Evolutionary conservation across 2,797 vertebrate genomes (phyloP).

Genomic region (Emys orbicularis): DNA sequence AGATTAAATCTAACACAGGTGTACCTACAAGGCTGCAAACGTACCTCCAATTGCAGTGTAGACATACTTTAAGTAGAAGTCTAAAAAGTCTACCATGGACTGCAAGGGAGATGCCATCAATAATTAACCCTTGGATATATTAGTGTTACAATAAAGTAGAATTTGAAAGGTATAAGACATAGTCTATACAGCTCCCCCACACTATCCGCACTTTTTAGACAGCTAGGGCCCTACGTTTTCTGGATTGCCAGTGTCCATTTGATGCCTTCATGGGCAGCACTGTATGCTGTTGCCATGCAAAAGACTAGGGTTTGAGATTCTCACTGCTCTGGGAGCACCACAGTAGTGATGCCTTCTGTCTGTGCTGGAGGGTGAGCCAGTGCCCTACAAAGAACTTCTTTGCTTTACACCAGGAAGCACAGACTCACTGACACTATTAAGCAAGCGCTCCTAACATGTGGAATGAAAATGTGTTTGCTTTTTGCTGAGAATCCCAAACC

Average conservation of each 20-base stretch:
- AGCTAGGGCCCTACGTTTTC: not conserved
- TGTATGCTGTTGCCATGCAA: not conserved
- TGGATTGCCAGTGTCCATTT: not conserved
- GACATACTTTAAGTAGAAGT: not conserved
- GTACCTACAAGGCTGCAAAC: not conserved
- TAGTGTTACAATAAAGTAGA: not conserved
- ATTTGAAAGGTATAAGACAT: not conserved
- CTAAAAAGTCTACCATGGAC: not conserved
- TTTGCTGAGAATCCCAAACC: not conserved
- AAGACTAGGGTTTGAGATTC: not conserved
- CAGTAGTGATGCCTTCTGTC: accelerated
- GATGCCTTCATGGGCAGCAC: not conserved
- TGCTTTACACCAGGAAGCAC: not conserved
- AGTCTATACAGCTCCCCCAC: not conserved
- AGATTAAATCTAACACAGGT: not conserved
- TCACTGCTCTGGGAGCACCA: not conserved
- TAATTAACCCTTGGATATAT: not conserved
- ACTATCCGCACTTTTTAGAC: not conserved
- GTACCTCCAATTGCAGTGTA: not conserved
- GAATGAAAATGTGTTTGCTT: not conserved
- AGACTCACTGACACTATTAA: not conserved
- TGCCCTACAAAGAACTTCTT: not conserved
- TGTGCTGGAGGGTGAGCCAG: not conserved
- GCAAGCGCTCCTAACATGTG: not conserved
- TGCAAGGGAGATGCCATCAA: not conserved